Evolutionary conservation across 1,140 invertebrate species (phyloP).

Genomic region (Argopecten irradians): DNA sequence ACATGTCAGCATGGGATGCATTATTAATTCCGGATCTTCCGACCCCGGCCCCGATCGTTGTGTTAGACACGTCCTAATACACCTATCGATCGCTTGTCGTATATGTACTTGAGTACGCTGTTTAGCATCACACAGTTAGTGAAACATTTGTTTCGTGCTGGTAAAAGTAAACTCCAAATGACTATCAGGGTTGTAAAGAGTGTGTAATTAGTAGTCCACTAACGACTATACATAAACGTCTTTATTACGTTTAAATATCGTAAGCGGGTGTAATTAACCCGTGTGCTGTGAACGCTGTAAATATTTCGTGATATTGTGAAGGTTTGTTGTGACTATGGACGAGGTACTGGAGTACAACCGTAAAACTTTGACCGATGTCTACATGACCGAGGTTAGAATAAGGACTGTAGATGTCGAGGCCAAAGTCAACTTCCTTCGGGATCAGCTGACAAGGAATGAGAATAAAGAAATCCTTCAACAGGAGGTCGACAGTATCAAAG

Average conservation of each 20-base stretch:
- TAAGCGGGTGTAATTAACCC: neutral
- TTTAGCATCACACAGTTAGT: neutral
- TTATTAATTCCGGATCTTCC: conserved; percentile 21
- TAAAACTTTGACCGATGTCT: neutral
- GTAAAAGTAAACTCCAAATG: neutral
- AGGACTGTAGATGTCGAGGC: neutral
- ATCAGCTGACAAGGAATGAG: neutral
- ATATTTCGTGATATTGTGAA: neutral
- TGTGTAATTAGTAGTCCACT: neutral
- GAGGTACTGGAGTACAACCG: neutral
- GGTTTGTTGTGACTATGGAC: neutral
- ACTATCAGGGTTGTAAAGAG: neutral
- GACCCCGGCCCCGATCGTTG: neutral
- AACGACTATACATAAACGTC: neutral
- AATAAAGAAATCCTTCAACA: neutral
- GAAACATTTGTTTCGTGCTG: neutral
- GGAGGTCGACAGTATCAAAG: neutral
- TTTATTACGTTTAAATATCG: neutral
- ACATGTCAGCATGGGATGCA: neutral
- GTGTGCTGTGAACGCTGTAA: neutral
- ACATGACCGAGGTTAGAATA: neutral
- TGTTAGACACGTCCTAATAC: neutral
- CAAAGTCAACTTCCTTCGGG: neutral
- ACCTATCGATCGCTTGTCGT: neutral
- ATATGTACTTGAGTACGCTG: neutral